Percentiles rank a stretch among this genome's conserved stretches.
phyloP scores from a whole-genome alignment of 1,140 invertebrate genomes.

The Vanessa tameamea region DNA sequence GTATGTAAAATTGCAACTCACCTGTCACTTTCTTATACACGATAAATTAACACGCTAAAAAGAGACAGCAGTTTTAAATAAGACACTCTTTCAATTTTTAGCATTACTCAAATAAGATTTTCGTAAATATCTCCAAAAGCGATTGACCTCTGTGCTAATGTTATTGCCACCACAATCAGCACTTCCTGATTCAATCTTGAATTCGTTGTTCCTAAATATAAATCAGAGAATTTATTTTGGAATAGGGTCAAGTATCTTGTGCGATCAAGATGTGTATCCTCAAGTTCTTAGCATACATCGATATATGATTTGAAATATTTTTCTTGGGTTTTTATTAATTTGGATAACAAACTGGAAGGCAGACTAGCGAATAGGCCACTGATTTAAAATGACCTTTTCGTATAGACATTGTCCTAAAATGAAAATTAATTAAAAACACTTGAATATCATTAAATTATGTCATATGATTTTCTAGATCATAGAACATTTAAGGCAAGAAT shows the following conservation, averaged over 20 bases:
- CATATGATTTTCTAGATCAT: too few relatives aligned
- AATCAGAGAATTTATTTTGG: not conserved
- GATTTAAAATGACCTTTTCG: too few relatives aligned
- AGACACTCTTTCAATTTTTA: too few relatives aligned
- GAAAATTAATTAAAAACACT: too few relatives aligned
- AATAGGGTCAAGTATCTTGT: constrained; percentile 13
- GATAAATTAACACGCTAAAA: not conserved
- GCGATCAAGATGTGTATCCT: not conserved
- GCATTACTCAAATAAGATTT: too few relatives aligned
- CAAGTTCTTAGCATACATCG: not conserved
- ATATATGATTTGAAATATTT: not conserved
- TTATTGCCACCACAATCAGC: not conserved
- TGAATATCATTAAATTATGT: too few relatives aligned
- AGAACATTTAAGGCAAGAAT: too few relatives aligned
- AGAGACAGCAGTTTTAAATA: not conserved
- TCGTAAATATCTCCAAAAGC: not conserved
- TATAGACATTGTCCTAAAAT: too few relatives aligned
- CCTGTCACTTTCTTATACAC: too few relatives aligned
- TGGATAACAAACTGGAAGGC: too few relatives aligned
- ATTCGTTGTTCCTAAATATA: constrained; percentile 4
- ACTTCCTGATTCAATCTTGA: not conserved
- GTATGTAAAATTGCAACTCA: too few relatives aligned
- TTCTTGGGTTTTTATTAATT: not conserved
- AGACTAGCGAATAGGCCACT: too few relatives aligned
- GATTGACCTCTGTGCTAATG: not conserved